Evolutionary conservation across 2,888 invertebrate genomes (phyloP).

Genomic region (Drosophila prostipennis): DNA sequence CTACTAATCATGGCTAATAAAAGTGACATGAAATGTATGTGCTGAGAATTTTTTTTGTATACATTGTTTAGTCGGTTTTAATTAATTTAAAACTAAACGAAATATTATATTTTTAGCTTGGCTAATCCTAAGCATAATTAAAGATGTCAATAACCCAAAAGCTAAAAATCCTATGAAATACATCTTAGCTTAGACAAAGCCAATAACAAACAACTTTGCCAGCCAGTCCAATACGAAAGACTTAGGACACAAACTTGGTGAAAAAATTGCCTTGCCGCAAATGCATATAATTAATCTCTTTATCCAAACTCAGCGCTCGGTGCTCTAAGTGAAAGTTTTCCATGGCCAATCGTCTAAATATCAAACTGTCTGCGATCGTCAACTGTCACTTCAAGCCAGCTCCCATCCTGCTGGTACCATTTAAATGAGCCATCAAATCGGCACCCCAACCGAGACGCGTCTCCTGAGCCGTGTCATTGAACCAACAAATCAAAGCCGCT

Average conservation of each 20-base stretch:
- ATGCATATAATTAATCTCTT: slow-evolving; percentile 50
- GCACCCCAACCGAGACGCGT: slow-evolving; percentile 51
- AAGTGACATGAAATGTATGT: not conserved
- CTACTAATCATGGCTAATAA: not conserved
- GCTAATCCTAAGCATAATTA: not conserved
- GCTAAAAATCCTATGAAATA: not conserved
- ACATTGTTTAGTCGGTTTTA: not conserved
- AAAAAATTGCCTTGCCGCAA: not conserved
- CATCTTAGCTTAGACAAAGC: not conserved
- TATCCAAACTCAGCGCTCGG: slow-evolving; percentile 29
- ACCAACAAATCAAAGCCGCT: slow-evolving; percentile 71
- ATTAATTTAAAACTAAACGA: no score
- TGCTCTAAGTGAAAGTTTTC: slow-evolving; percentile 56
- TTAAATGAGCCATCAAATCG: slow-evolving; percentile 78
- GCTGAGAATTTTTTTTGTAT: not conserved
- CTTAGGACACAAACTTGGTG: slow-evolving; percentile 54
- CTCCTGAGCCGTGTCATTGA: slow-evolving; percentile 60
- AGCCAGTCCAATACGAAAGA: slow-evolving; percentile 34
- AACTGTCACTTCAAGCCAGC: slow-evolving; percentile 22
- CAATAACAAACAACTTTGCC: not conserved
- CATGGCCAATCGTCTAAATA: slow-evolving; percentile 66
- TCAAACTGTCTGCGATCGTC: slow-evolving; percentile 54
- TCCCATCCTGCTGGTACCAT: slow-evolving; percentile 42
- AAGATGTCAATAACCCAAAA: slow-evolving; percentile 7
- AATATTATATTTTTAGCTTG: no score